Conservation (phyloP, 92 coral and sea anemone species). For the Diadumene lineata region DNA sequence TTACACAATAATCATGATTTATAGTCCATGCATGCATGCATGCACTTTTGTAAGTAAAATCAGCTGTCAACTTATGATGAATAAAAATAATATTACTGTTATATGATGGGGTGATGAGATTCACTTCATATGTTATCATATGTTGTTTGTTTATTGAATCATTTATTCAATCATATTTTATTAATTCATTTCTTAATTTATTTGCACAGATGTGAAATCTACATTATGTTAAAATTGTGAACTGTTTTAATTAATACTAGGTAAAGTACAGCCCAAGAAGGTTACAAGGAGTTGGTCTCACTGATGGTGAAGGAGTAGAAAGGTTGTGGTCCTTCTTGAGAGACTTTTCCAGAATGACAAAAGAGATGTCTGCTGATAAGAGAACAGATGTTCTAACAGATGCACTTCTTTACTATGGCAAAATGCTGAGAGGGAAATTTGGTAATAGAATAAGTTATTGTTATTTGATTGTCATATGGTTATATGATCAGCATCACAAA, state of each 20-base stretch:
- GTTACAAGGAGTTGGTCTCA: slow-evolving; percentile 49
- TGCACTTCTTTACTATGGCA: slow-evolving; percentile 52
- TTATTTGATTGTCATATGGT: too few relatives aligned
- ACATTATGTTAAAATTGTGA: neutral
- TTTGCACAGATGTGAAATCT: neutral
- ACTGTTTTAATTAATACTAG: slow-evolving; percentile 8
- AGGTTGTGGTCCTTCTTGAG: slow-evolving; percentile 65
- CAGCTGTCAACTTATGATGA: too few relatives aligned
- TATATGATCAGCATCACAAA: too few relatives aligned
- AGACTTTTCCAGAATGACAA: slow-evolving; percentile 53
- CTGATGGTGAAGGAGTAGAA: slow-evolving; percentile 73
- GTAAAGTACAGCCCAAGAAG: slow-evolving; percentile 62
- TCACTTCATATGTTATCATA: too few relatives aligned
- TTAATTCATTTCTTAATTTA: too few relatives aligned
- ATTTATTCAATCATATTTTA: too few relatives aligned
- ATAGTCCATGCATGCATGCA: too few relatives aligned
- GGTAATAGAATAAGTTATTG: too few relatives aligned
- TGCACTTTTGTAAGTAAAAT: too few relatives aligned
- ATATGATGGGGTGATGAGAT: too few relatives aligned
- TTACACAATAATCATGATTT: neutral
- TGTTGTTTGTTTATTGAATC: too few relatives aligned
- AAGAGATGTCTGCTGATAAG: slow-evolving; percentile 63
- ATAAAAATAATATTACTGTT: too few relatives aligned
- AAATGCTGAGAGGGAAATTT: neutral
- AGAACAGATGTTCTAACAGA: slow-evolving; percentile 61